These are phyloP conservation scores for Eucriotettix oculatus DNA, from an alignment of 2,888 invertebrate genomes.

Conservation along the genomic window DNA sequence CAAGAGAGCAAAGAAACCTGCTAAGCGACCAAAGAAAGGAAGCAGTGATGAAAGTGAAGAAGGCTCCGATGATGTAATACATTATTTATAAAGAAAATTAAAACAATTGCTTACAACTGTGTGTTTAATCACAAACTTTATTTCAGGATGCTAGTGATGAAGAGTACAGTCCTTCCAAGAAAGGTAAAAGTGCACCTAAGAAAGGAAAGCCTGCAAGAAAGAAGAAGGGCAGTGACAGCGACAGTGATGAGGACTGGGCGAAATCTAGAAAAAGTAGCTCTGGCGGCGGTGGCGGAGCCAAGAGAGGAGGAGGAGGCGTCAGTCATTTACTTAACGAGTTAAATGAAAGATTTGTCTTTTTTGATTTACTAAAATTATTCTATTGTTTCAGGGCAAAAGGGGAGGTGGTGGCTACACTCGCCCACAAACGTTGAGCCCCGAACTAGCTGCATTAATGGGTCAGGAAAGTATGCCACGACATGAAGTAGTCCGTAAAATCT, in stretches of 20 bases:
- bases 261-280: conserved; percentile 36
- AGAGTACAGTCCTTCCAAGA: conserved; percentile 39
- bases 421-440: conserved; percentile 68
- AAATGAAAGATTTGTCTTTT: conserved; percentile 1
- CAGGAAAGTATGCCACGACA: conserved; percentile 70
- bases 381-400: conserved; percentile 4
- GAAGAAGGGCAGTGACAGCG: conserved; percentile 49
- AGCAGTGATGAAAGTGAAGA: conserved; percentile 20
- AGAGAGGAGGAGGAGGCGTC: conserved; percentile 11
- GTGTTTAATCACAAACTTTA: not conserved
- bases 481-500: conserved; percentile 78
- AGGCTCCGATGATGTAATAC: conserved; percentile 26
- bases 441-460: conserved; percentile 70
- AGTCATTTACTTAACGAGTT: not conserved
- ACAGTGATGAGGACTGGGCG: conserved; percentile 51
- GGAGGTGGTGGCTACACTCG: conserved; percentile 66
- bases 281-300: conserved; percentile 26
- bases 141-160: conserved; percentile 34
- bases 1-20: conserved; percentile 14
- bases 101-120: not conserved
- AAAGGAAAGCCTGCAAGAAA: conserved; percentile 30
- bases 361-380: not conserved
- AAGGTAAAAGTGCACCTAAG: conserved; percentile 31
- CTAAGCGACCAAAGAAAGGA: conserved; percentile 16
- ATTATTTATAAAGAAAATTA: conserved; percentile 7